Conservation (phyloP, 2,113 vertebrate species). For the Nycticryphes semicollaris region DNA sequence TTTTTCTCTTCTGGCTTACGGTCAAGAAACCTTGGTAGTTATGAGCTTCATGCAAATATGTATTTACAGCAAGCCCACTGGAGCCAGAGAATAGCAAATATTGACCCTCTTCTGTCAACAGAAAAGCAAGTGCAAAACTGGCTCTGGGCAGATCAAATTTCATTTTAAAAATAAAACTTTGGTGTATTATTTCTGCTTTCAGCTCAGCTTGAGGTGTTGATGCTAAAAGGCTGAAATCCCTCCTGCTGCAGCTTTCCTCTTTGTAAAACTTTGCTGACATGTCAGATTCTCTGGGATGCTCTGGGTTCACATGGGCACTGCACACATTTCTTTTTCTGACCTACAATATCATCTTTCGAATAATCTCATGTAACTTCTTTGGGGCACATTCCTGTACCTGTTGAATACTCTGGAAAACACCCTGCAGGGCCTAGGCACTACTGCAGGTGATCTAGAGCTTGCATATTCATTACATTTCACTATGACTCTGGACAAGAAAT, state of each 20-base stretch:
- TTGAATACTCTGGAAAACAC: not conserved
- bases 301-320: not conserved
- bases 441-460: not conserved
- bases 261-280: not conserved
- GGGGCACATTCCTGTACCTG: not conserved
- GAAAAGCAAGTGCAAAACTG: slow-evolving; percentile 5
- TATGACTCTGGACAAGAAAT: not conserved
- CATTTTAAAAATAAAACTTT: not conserved
- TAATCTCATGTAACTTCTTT: not conserved
- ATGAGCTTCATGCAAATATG: not conserved
- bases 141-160: not conserved
- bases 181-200: not conserved
- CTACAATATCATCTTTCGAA: not conserved
- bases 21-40: not conserved
- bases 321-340: not conserved
- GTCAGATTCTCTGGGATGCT: not conserved
- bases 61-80: not conserved
- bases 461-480: not conserved
- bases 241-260: not conserved
- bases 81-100: not conserved
- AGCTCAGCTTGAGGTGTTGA: rapidly evolving
- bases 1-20: not conserved
- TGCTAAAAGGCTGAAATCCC: not conserved
- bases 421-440: not conserved
- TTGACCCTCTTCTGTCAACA: not conserved